Evolutionary conservation across 2,888 invertebrate genomes (phyloP), one percentile per base, ranked within the genome.

Genomic region (Megaustenia siamemsis): DNA sequence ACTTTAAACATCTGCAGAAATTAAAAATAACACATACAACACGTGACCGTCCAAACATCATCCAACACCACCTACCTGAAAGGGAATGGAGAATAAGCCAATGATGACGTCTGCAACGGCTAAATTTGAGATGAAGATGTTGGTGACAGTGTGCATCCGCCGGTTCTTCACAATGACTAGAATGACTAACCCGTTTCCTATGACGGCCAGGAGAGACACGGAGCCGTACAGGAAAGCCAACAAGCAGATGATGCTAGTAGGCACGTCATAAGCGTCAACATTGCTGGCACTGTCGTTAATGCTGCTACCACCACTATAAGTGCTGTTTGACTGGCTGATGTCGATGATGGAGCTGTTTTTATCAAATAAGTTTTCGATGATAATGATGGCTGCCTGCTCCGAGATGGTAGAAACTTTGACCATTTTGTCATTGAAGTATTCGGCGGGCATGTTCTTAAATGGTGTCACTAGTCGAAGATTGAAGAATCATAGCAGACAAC

Each of bases 111-210:
- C 97, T 35, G 97, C 97, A 88, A 97, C 94, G 2, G 97, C 97
- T 93, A 97, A 95, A 94, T 97, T 97, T n/a, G 97, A 96, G 73
- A 97, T 97, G 94, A 97, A 97, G 94, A 96, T 96, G 94, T 97
- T 97, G 69, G 97, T 97, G 8, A 94, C 97, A 87, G 96, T 97
- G 90, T 97, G 96, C 97, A 97, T 97, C 87, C 96, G 95, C 53
- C 82, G 96, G 87, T 93, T 96, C 24, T 96, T 96, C 60, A 96
- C 96, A 38, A 97, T 96, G 83, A 97, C 96, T 96, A 97, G 96
- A 94, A 97, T 97, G 32, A 97, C 97, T n/a, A 97, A 95, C 45
- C 96, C 95, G 94, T 97, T 97, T 1, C 97, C 97, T 12, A 96
- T 95, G 63, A 97, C 96, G 0, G 97, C 96, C 89, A 97, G 94